Evolutionary conservation across 35 echinoderm and acorn worm genomes (phyloP), one percentile per base, ranked within the genome.

Genomic region (Chiridota heheva): DNA sequence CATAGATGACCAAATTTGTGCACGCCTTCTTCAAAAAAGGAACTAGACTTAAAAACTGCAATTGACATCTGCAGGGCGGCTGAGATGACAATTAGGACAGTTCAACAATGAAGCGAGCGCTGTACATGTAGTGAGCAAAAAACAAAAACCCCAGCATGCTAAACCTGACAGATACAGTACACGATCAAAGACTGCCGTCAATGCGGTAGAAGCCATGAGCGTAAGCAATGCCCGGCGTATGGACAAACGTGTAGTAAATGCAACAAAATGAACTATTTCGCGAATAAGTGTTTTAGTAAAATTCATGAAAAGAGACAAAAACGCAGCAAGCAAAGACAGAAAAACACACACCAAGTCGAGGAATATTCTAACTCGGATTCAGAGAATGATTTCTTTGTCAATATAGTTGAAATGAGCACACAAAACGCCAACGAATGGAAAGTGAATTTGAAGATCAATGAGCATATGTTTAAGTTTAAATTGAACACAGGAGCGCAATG

Each of bases 241-340:
- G 77, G 67, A 40, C 39, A 72, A 15, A 41, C 25, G 48, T 89
- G 86, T 40, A 51, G 53, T 2, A 83, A 56, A 27, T 82, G 87
- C 44, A 45, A 44, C 39, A 89, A 75, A 12, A 70, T 20, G 38
- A 72, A 82, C 40, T 79, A 89, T 63, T 82, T 74, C 60, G n/a
- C n/a, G 79, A 35, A 20, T 17, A 1, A 60, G 26, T 72, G 40
- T 89, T 44, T 36, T 7, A 56, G 6, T 15, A 34, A 25, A 37
- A 58, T n/a, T 28, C n/a, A 12, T 29, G 72, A 74, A 16, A 42
- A 36, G 30, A 68, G 37, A 5, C 61, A 36, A 7, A 65, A 69
- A 6, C 34, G 67, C 2, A 73, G 25, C 15, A 27, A 30, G 6
- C 65, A 66, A 77, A 15, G 17, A 6, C n/a, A 41, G 5, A 18